These are phyloP conservation scores for Eulithis prunata DNA, from an alignment of 2,888 invertebrate genomes.

Conservation along the genomic window DNA sequence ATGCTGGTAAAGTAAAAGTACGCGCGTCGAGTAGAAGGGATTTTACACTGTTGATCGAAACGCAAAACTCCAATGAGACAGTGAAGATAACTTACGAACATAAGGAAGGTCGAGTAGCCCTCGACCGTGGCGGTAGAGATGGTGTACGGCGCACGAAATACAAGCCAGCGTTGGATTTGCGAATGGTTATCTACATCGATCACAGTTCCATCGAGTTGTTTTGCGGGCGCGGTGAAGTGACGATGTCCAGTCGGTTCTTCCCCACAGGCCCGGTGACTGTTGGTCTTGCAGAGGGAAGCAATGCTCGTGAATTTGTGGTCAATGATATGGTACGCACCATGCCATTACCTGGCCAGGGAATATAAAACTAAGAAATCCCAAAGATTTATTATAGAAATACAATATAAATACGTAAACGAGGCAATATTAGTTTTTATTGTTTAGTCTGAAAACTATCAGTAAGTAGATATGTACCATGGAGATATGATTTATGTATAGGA, in stretches of 20 bases:
- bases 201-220: conserved; percentile 68
- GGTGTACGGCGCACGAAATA: conserved; percentile 63
- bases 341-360: conserved; percentile 7
- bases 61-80: conserved; percentile 40
- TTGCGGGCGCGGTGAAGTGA: conserved; percentile 62
- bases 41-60: conserved; percentile 57
- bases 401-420: background rate
- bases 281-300: conserved; percentile 42
- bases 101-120: conserved; percentile 49
- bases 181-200: conserved; percentile 59
- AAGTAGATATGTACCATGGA: too few species aligned
- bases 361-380: background rate
- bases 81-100: conserved; percentile 58
- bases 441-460: too few species aligned
- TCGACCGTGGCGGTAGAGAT: conserved; percentile 67
- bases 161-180: conserved; percentile 51
- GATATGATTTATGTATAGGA: too few species aligned
- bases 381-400: background rate
- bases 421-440: background rate
- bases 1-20: conserved; percentile 61
- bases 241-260: conserved; percentile 67
- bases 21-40: conserved; percentile 41
- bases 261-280: conserved; percentile 49
- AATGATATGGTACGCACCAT: conserved; percentile 53
- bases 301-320: conserved; percentile 45